A percentile compares a stretch with the other conserved stretches of the same genome.
phyloP scores from a whole-genome alignment of 2,888 invertebrate genomes.

The Drosophila atripex region DNA sequence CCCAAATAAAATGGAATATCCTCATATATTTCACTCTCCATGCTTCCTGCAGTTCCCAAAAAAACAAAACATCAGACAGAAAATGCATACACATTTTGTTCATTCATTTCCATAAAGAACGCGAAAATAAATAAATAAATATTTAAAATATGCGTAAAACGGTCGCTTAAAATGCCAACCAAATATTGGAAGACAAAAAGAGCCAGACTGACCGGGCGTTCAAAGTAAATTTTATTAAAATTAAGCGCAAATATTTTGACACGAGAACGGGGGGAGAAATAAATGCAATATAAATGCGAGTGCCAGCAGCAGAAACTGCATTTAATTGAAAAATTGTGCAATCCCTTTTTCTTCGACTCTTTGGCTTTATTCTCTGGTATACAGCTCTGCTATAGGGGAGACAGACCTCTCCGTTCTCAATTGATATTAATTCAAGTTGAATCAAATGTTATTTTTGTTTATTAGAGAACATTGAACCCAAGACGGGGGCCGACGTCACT shows the following conservation, averaged over 20 bases:
- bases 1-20: constrained; percentile 12
- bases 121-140: constrained; percentile 55
- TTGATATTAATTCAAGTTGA: constrained; percentile 78
- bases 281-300: constrained; percentile 28
- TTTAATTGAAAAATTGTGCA: constrained; percentile 60
- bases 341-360: constrained; percentile 10
- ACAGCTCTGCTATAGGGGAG: neutral
- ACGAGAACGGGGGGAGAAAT: constrained; percentile 30
- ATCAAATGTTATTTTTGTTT: constrained; percentile 71
- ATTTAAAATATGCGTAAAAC: constrained; percentile 62
- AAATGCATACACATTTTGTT: constrained; percentile 23
- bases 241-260: constrained; percentile 77
- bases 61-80: constrained; percentile 8
- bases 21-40: constrained; percentile 31
- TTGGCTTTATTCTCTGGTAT: neutral
- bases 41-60: constrained; percentile 32
- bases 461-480: constrained; percentile 74
- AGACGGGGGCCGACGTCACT: constrained; percentile 20
- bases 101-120: constrained; percentile 24
- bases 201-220: neutral
- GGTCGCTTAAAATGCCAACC: constrained; percentile 63
- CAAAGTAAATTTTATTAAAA: constrained; percentile 78
- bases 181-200: constrained; percentile 50
- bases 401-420: constrained; percentile 51
- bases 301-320: constrained; percentile 48